A percentile compares a stretch with the other conserved stretches of the same genome.
Conservation (phyloP, 2,797 vertebrate species). For the Hylomyscus alleni region DNA sequence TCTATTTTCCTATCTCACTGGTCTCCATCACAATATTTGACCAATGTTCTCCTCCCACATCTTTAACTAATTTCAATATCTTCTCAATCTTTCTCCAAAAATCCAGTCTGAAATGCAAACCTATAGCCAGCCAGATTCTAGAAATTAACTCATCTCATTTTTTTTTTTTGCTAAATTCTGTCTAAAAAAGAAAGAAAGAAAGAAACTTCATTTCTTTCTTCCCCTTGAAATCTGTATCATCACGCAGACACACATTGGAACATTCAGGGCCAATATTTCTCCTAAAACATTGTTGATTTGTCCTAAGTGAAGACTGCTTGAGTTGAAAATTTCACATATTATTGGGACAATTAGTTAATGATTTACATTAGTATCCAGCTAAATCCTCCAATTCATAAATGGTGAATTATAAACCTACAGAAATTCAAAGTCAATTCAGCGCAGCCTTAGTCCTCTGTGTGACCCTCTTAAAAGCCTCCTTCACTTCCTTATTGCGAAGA, state of each 20-base stretch:
- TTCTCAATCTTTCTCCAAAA: neutral
- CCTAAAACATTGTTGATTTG: neutral
- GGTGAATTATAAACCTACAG: neutral
- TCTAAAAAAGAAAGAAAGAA: neutral
- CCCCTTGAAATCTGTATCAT: neutral
- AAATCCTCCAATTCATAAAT: neutral
- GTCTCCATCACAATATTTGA: neutral
- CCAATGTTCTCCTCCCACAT: neutral
- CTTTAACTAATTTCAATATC: neutral
- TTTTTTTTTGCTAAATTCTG: neutral
- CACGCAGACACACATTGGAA: neutral
- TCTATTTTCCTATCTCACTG: neutral
- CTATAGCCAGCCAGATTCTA: neutral
- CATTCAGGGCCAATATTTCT: neutral
- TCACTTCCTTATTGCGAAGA: slow-evolving; percentile 77
- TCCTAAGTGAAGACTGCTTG: neutral
- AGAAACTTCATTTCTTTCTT: neutral
- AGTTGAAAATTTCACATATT: neutral
- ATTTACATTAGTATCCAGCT: neutral
- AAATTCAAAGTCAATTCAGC: neutral
- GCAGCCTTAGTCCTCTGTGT: neutral
- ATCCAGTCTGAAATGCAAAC: neutral
- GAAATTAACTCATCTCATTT: neutral
- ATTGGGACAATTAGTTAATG: neutral
- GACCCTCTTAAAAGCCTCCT: slow-evolving; percentile 61